Evolutionary conservation across 2,797 vertebrate genomes (phyloP).

Genomic region (Typhlichthys subterraneus): DNA sequence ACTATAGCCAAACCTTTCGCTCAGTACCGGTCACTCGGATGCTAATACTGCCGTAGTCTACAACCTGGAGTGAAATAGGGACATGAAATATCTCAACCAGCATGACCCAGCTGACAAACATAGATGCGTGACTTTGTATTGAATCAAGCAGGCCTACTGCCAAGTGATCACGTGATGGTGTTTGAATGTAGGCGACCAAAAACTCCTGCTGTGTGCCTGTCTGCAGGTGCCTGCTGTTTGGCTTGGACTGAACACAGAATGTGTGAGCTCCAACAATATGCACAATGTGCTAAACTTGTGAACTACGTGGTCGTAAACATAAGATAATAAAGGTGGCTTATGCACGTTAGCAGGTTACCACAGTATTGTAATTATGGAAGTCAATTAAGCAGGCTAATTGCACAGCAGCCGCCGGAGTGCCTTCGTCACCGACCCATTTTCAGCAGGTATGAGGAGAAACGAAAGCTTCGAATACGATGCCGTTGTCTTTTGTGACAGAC

Average conservation of each 20-base stretch:
- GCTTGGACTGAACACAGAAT: slow-evolving; percentile 24
- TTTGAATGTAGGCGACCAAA: slow-evolving; percentile 43
- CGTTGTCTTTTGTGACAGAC: slow-evolving; percentile 36
- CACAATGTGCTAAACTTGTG: slow-evolving; percentile 33
- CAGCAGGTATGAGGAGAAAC: slow-evolving; percentile 31
- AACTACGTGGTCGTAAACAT: slow-evolving; percentile 33
- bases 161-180: slow-evolving; percentile 48
- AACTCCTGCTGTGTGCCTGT: slow-evolving; percentile 32
- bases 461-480: slow-evolving; percentile 40
- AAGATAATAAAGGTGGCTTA: slow-evolving; percentile 25
- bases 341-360: slow-evolving; percentile 6
- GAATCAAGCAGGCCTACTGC: slow-evolving; percentile 26
- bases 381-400: slow-evolving; percentile 12
- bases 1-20: slow-evolving; percentile 32
- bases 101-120: slow-evolving; percentile 63
- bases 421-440: slow-evolving; percentile 22
- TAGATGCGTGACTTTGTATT: slow-evolving; percentile 54
- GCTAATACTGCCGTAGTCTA: slow-evolving; percentile 46
- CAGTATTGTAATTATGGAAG: slow-evolving; percentile 17
- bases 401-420: neutral
- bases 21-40: neutral
- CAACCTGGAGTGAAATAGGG: slow-evolving; percentile 32
- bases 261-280: slow-evolving; percentile 22
- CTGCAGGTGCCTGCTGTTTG: slow-evolving; percentile 59
- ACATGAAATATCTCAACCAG: slow-evolving; percentile 53